Conservation (phyloP, 1,140 invertebrate genomes). For the Caerostris darwini region DNA sequence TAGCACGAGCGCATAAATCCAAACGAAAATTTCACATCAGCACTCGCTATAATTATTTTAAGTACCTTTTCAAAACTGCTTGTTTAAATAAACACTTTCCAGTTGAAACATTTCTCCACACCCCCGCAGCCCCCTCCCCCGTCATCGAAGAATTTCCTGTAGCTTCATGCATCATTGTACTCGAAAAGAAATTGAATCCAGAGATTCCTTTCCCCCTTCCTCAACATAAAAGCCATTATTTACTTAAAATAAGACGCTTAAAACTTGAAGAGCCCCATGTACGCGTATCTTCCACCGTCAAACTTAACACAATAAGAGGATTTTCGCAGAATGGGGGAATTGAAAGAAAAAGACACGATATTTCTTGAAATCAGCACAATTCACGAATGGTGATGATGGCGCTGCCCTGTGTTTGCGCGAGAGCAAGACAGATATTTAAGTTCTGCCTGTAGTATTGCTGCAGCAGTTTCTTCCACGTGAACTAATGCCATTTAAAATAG, state of each 20-base stretch:
- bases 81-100: not conserved
- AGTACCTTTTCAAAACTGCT: not conserved
- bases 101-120: not conserved
- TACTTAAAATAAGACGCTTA: conserved; percentile 33
- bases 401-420: not conserved
- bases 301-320: conserved; percentile 46
- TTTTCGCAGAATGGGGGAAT: not conserved
- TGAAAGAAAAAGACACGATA: conserved; percentile 30
- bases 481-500: conserved; percentile 1
- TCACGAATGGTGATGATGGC: not conserved
- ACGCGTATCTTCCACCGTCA: not conserved
- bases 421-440: conserved; percentile 13
- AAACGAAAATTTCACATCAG: not conserved
- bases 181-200: not conserved
- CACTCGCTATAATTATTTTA: not conserved
- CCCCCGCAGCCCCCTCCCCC: not conserved
- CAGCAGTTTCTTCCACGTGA: not conserved
- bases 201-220: not conserved
- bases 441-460: not conserved
- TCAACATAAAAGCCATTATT: conserved; percentile 13
- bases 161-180: not conserved
- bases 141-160: too few species aligned
- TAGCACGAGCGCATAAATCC: too few species aligned
- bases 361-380: conserved; percentile 39
- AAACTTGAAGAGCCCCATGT: not conserved